Evolutionary conservation across 2,888 invertebrate species (phyloP).

Genomic region (Oxytorus armatus): DNA sequence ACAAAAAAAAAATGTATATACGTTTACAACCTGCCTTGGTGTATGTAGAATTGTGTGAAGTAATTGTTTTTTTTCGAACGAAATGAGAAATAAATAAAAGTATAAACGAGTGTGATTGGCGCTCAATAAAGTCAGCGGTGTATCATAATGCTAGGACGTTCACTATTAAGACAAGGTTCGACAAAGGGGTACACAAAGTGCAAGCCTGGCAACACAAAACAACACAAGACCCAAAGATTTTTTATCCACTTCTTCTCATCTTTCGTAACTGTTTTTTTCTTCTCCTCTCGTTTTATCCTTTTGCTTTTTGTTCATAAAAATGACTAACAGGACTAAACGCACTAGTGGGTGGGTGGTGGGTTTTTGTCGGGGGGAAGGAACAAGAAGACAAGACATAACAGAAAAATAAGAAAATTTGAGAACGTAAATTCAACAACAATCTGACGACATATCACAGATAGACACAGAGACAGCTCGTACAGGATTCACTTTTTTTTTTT

Average conservation of each 20-base stretch:
- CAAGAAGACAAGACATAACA: slow-evolving; percentile 84
- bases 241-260: slow-evolving; percentile 34
- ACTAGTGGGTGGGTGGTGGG: no score
- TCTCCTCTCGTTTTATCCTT: slow-evolving; percentile 14
- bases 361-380: no score
- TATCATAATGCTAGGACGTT: slow-evolving; percentile 79
- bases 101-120: slow-evolving; percentile 61
- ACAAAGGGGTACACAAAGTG: slow-evolving; percentile 79
- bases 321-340: slow-evolving; percentile 71
- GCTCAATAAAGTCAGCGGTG: slow-evolving; percentile 67
- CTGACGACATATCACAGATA: slow-evolving; percentile 84
- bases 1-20: slow-evolving; percentile 26
- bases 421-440: slow-evolving; percentile 77
- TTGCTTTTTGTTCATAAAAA: slow-evolving; percentile 43
- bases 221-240: slow-evolving; percentile 77
- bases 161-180: slow-evolving; percentile 80
- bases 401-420: slow-evolving; percentile 70
- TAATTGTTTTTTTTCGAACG: not conserved
- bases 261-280: slow-evolving; percentile 35
- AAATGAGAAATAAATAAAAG: slow-evolving; percentile 8
- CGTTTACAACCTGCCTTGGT: slow-evolving; percentile 19
- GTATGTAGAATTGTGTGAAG: slow-evolving; percentile 7
- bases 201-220: slow-evolving; percentile 83
- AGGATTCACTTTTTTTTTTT: slow-evolving; percentile 59
- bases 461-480: slow-evolving; percentile 79